A percentile compares a stretch with the other conserved stretches of the same genome.
phyloP scores from a whole-genome alignment of 2,797 vertebrate species.

The Chromobotia macracanthus region DNA sequence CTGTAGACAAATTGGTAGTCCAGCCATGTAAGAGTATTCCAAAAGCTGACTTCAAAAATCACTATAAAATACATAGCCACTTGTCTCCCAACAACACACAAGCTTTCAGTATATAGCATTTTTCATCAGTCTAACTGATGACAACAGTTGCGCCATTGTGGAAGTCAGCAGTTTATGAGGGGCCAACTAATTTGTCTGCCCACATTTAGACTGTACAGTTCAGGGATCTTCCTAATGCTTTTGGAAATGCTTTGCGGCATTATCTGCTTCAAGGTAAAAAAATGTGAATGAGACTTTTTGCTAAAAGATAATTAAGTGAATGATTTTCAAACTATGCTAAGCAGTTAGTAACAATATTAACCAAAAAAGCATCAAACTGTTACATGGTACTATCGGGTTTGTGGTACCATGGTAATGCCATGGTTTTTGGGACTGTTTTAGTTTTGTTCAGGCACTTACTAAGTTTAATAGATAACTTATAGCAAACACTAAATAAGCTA shows the following conservation, averaged over 20 bases:
- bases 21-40: slow-evolving; percentile 35
- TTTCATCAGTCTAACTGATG: slow-evolving; percentile 50
- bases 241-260: neutral
- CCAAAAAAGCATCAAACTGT: neutral
- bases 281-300: too few relatives aligned
- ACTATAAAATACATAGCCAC: slow-evolving; percentile 38
- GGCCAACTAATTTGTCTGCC: neutral
- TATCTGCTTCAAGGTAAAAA: slow-evolving; percentile 1
- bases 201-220: slow-evolving; percentile 31
- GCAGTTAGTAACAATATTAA: neutral
- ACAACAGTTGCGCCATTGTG: slow-evolving; percentile 18
- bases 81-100: slow-evolving; percentile 18
- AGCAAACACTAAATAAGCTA: too few relatives aligned
- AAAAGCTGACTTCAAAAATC: slow-evolving; percentile 39
- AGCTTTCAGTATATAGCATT: slow-evolving; percentile 36
- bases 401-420: neutral
- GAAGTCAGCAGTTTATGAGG: slow-evolving; percentile 33
- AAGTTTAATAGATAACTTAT: too few relatives aligned
- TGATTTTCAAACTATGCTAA: neutral
- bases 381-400: neutral
- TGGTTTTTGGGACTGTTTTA: neutral
- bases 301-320: neutral
- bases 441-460: neutral
- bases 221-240: slow-evolving; percentile 9
- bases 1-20: slow-evolving; percentile 54